Conservation (phyloP, 2,113 vertebrate species). For the Oriolus oriolus region DNA sequence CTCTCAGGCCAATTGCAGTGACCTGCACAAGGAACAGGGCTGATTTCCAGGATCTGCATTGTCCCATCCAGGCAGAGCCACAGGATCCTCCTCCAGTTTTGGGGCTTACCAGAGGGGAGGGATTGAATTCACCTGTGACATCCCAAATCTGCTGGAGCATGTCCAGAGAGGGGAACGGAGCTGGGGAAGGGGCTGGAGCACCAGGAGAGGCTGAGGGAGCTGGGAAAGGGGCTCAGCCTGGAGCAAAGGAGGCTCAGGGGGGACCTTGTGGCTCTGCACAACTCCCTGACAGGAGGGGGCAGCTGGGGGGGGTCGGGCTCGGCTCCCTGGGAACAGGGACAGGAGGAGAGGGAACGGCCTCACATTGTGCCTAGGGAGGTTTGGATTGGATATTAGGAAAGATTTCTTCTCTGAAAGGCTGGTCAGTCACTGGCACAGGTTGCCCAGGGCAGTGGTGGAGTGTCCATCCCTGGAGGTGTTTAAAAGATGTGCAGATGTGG, state of each 20-base stretch:
- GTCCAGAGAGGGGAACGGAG: fast-evolving
- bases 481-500: background rate
- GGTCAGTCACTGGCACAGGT: background rate
- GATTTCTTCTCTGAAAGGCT: background rate
- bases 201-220: background rate
- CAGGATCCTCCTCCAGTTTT: background rate
- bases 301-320: fast-evolving
- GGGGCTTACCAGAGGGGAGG: background rate
- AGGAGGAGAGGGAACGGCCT: fast-evolving
- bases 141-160: fast-evolving
- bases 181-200: background rate
- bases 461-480: background rate
- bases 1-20: background rate
- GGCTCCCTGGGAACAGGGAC: background rate
- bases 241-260: background rate
- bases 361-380: fast-evolving
- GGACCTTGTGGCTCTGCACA: background rate
- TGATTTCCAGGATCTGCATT: background rate
- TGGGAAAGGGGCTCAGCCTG: background rate
- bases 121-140: background rate
- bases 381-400: background rate
- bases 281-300: background rate
- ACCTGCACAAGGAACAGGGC: background rate
- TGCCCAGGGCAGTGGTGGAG: background rate
- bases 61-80: background rate